Percentiles rank a stretch among this genome's conserved stretches.
phyloP scores from a whole-genome alignment of 2,888 invertebrate genomes.

The Alviniconcha strummeri region DNA sequence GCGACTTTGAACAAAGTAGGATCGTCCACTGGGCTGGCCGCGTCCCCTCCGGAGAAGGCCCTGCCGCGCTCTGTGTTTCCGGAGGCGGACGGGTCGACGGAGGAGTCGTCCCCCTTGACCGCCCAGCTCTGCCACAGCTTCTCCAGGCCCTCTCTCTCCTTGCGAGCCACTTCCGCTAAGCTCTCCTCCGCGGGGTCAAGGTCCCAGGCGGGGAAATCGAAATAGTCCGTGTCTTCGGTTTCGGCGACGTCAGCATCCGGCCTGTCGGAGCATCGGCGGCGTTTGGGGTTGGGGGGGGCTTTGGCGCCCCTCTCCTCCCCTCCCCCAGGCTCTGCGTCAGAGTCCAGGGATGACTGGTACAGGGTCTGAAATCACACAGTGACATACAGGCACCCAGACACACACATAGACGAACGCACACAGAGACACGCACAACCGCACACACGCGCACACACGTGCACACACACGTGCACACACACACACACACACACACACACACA shows the following conservation, averaged over 20 bases:
- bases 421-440: too few relatives aligned
- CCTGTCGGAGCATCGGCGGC: background rate
- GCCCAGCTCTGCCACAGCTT: constrained; percentile 9
- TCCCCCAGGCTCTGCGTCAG: constrained; percentile 3
- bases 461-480: background rate
- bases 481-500: background rate
- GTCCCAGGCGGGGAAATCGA: constrained; percentile 19
- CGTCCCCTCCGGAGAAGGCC: background rate
- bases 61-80: background rate
- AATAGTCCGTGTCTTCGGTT: background rate
- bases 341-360: constrained; percentile 28
- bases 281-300: background rate
- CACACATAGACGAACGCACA: too few relatives aligned
- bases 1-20: too few relatives aligned
- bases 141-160: constrained; percentile 24
- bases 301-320: background rate
- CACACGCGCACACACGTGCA: background rate
- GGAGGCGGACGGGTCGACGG: background rate
- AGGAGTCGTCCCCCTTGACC: constrained; percentile 23
- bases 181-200: constrained; percentile 24
- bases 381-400: too few relatives aligned
- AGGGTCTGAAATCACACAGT: constrained; percentile 8
- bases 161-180: constrained; percentile 30
- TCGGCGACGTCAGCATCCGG: too few relatives aligned
- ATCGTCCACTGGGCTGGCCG: too few relatives aligned